A percentile compares a stretch with the other conserved stretches of the same genome.
Evolutionary conservation across 2,888 invertebrate species (phyloP).

Genomic region (Chaitophorus viminalis): DNA sequence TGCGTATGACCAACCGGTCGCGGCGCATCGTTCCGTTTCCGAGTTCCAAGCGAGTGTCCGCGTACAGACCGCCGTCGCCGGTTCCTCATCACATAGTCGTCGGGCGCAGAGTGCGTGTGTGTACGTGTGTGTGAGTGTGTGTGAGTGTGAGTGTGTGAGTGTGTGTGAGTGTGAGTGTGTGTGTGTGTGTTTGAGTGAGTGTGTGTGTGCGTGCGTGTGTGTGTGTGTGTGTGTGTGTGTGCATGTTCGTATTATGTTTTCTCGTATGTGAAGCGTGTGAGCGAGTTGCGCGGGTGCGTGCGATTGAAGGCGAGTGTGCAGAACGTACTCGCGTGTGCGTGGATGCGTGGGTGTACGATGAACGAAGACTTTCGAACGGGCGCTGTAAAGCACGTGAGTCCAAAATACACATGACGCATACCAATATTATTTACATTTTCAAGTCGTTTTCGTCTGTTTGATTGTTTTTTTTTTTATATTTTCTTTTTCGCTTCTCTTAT

Average conservation of each 20-base stretch:
- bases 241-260: too few species aligned
- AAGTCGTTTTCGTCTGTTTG: background rate
- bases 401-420: too few species aligned
- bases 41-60: background rate
- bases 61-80: background rate
- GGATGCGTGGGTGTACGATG: background rate
- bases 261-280: too few species aligned
- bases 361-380: background rate
- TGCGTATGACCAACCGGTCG: constrained; percentile 49
- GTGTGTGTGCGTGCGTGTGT: background rate
- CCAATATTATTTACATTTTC: background rate
- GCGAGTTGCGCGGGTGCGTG: background rate
- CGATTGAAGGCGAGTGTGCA: too few species aligned
- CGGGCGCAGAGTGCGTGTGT: background rate
- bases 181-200: too few species aligned
- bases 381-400: constrained; percentile 17
- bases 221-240: background rate
- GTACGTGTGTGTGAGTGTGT: background rate
- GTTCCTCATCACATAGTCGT: too few species aligned
- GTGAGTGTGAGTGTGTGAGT: background rate
- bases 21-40: constrained; percentile 31
- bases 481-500: background rate
- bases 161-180: background rate
- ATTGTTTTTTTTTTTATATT: background rate
- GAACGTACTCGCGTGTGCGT: too few species aligned